Evolutionary conservation across 23 tunicate genomes (phyloP), one percentile per base, ranked within the genome.

Genomic region (Ascidia mentula): DNA sequence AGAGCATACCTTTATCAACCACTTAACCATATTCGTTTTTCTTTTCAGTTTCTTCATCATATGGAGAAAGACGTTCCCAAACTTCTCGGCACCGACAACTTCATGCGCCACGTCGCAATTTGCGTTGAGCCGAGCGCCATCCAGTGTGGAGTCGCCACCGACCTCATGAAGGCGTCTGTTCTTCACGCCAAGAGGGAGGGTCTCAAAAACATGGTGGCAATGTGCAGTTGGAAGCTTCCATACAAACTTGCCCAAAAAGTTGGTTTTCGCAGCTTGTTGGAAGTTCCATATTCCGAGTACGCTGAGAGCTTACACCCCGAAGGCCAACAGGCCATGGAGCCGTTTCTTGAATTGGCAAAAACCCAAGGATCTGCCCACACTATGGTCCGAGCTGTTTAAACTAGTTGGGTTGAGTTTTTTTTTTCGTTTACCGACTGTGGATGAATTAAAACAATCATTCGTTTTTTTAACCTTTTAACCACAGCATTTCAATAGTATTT

Each of bases 61-160:
- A 78, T 86, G 34, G 97, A 91, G 59, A 65, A 82, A 15, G 83
- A 69, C 40, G 40, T 86, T 0, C 46, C 84, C 20, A n/a, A 73
- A 32, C 36, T 77, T 9, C 70, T 85, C 34, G 81, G 75, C 30
- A 86, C 87, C 32, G 80, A 89, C 18, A 46, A 74, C 22, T 90
- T 75, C 79, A 86, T 91, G 97, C 87, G 97, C 6, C 97, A 91
- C 75, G 79, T 91, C 37, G 97, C 97, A 31, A 91, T 91, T 32
- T 91, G 97, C 80, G 97, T 91, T 18, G 76, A 86, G 45, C 84
- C 82, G 7, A 38, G 77, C 35, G 69, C 85, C 12, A 73, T 73
- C 12, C 89, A 84, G 40, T 82, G 97, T 42, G 97, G 97, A 4
- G 76, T 91, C 33, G 97, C 87, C 26, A 86, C 97, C 8, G 75